Base-by-base conservation (phyloP, 2,113 vertebrate genomes). In the Gulo gulo region DNA sequence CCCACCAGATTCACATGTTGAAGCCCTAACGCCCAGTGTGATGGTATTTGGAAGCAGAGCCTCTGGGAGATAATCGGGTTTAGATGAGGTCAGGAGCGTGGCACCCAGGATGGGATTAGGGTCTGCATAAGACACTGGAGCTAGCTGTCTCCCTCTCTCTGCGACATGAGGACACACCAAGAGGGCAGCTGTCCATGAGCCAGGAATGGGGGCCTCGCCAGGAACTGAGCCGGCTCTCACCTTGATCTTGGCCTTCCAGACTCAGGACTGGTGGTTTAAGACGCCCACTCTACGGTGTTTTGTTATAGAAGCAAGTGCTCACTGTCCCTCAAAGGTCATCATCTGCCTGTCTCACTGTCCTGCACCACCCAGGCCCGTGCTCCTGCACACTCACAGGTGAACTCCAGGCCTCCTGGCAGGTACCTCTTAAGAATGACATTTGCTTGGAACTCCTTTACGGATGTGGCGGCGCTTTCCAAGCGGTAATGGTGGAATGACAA, bases 391-490 rank as follows among this genome's bases (percentile, higher is more conserved):
- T 26, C 18, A 0, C 34, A 8, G 39, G 31, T 18, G 31, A 63
- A 3, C 74, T 15, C 52, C 15, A 31, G 82, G 69, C 47, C 45
- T 0, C 4, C 91, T 34, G 63, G 39, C 50, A 96, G 23, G 39
- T 24, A 1, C 47, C 57, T 0, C 8, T 36, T 61, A 50, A 91
- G 24, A 1, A 11, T 79, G 87, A 29, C 29, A 36, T 92, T 95
- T 88, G 61, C 52, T 94, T 95, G 45, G 91, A 84, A 71, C 80
- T 79, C 87, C 45, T 96, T 95, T 76, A 59, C 57, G 20, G 45
- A 89, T 9, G 14, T 23, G 95, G 45, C 4, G n/a, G 69, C 96
- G 96, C 47, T 65, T 97, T 94, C 88, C 85, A 89, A 93, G 69
- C 55, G 76, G 34, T 42, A 23, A 42, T 13, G 61, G 52, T 81